These are phyloP conservation scores for Agrenia bidenticulata DNA, from an alignment of 2,888 invertebrate species.

Conservation along the genomic window DNA sequence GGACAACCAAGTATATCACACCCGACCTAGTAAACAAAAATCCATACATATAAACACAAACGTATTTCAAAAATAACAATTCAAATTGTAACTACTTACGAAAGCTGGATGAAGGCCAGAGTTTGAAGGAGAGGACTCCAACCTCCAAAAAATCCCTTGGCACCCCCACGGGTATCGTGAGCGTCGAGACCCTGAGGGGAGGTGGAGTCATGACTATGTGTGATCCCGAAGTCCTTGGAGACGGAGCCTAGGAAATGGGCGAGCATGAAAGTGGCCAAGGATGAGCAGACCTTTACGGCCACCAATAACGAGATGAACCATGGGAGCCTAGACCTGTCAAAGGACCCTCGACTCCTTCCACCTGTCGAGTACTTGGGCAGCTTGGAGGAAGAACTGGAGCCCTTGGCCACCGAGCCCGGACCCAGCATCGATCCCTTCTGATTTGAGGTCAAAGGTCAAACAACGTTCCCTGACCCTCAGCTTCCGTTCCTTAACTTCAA, in stretches of 20 bases:
- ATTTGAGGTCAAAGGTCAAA: too few species aligned
- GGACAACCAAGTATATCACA: constrained; percentile 30
- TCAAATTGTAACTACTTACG: constrained; percentile 25
- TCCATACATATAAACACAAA: not conserved
- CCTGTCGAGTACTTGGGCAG: constrained; percentile 2
- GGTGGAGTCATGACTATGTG: constrained; percentile 3
- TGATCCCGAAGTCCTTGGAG: constrained; percentile 14
- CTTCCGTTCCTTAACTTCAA: too few species aligned
- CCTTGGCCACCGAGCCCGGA: not conserved
- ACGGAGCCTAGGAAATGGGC: constrained; percentile 35
- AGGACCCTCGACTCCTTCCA: too few species aligned
- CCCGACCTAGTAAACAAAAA: constrained; percentile 37
- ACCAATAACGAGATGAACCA: constrained; percentile 41
- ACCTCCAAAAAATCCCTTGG: constrained; percentile 28
- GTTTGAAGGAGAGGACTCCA: constrained; percentile 41
- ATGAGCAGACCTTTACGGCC: constrained; percentile 36
- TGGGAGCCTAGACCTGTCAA: constrained; percentile 24
- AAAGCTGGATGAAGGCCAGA: constrained; percentile 39
- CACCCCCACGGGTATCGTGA: too few species aligned
- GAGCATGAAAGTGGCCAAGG: constrained; percentile 34
- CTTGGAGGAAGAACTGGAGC: constrained; percentile 3
- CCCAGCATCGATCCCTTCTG: too few species aligned
- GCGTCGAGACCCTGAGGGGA: not conserved
- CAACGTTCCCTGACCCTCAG: too few species aligned
- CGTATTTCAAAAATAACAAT: not conserved